Evolutionary conservation across 2,797 vertebrate genomes (phyloP).

Genomic region (Thunnus albacares): DNA sequence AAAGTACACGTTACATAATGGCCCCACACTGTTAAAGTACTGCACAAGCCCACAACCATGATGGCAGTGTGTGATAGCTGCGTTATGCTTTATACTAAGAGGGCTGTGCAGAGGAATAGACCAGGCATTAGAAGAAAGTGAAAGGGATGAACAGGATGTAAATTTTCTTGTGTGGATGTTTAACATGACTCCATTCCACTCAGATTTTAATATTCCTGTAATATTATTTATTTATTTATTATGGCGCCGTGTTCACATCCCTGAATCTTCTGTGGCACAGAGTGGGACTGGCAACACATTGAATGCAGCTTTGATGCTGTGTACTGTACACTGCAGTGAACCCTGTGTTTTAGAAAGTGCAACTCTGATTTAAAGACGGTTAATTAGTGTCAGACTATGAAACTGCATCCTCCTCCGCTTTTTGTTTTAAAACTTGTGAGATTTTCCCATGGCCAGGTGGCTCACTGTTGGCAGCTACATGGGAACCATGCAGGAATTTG

Average conservation of each 20-base stretch:
- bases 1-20: slow-evolving; percentile 79
- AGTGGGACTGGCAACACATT: background rate
- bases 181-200: background rate
- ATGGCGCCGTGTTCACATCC: background rate
- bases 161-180: background rate
- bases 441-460: slow-evolving; percentile 65
- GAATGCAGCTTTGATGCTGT: background rate
- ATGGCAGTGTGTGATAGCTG: slow-evolving; percentile 15
- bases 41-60: slow-evolving; percentile 38
- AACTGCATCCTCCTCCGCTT: slow-evolving; percentile 31
- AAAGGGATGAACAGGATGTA: slow-evolving; percentile 15
- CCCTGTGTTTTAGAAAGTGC: slow-evolving; percentile 30
- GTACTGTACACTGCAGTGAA: slow-evolving; percentile 10
- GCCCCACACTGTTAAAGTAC: slow-evolving; percentile 54
- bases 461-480: slow-evolving; percentile 29
- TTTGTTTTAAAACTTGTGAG: slow-evolving; percentile 35
- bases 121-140: slow-evolving; percentile 24
- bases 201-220: background rate
- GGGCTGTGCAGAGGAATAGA: background rate
- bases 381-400: slow-evolving; percentile 55
- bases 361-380: slow-evolving; percentile 45
- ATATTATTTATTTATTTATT: background rate
- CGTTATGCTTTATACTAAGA: background rate
- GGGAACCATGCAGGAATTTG: slow-evolving; percentile 45
- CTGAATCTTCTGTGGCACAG: background rate